phyloP scores from a whole-genome alignment of 2,797 vertebrate genomes.

The Sus cebifrons region DNA sequence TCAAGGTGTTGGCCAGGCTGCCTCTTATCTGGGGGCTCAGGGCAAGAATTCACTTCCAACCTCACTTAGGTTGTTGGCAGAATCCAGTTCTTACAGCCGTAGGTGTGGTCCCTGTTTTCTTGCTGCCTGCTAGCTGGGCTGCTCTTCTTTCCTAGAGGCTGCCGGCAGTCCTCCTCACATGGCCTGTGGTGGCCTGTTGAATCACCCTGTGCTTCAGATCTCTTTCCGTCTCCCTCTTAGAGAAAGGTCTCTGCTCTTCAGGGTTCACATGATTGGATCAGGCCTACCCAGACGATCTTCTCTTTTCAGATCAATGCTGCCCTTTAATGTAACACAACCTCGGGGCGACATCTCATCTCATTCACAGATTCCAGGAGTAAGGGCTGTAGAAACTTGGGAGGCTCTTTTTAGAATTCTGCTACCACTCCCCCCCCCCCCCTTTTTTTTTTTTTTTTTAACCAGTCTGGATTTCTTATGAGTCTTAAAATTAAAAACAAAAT shows the following conservation, averaged over 20 bases:
- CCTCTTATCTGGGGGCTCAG: background rate
- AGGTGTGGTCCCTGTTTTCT: background rate
- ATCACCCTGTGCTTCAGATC: background rate
- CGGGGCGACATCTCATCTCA: background rate
- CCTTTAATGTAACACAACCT: background rate
- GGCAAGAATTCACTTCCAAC: background rate
- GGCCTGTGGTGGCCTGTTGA: background rate
- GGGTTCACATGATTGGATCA: background rate
- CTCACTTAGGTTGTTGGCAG: background rate
- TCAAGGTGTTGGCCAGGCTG: background rate
- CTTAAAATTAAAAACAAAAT: too few species aligned
- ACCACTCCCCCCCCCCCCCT: too few species aligned
- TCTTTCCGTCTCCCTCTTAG: background rate
- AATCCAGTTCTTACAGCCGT: background rate
- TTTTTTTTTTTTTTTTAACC: background rate
- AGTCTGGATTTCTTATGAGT: too few species aligned
- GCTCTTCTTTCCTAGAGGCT: background rate
- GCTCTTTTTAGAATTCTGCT: slow-evolving; percentile 20
- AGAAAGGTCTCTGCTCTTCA: slow-evolving; percentile 27
- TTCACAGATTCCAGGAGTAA: background rate
- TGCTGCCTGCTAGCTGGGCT: background rate
- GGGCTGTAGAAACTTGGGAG: background rate
- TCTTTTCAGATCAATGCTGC: background rate
- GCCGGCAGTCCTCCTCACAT: background rate
- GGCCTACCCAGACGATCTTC: background rate